These are phyloP conservation scores for Drosophila trapezifrons DNA, from an alignment of 1,140 invertebrate species.

Conservation along the genomic window DNA sequence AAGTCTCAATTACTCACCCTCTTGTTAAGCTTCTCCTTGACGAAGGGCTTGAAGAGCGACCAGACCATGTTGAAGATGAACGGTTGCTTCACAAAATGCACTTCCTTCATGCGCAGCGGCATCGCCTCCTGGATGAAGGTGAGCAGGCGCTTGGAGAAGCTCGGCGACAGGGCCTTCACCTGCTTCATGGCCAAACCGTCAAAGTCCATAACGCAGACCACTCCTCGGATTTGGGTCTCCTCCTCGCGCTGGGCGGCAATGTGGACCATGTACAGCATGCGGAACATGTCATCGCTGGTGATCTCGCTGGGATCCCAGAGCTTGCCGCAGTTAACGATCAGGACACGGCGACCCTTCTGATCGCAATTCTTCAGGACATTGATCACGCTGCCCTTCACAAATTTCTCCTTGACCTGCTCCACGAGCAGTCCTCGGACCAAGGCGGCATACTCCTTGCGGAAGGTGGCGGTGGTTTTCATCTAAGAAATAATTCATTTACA, in stretches of 20 bases:
- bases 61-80: constrained; percentile 95
- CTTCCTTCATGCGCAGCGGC: constrained; percentile 93
- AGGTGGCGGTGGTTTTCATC: constrained; percentile 90
- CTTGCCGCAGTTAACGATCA: constrained; percentile 82
- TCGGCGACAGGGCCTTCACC: constrained; percentile 88
- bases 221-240: constrained; percentile 89
- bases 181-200: constrained; percentile 90
- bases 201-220: constrained; percentile 92
- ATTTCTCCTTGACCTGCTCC: constrained; percentile 87
- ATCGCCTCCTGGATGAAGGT: constrained; percentile 94
- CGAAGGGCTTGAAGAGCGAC: constrained; percentile 94
- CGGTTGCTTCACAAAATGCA: constrained; percentile 95
- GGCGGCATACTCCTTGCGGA: constrained; percentile 88
- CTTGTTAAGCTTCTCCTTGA: constrained; percentile 92
- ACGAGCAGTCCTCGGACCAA: constrained; percentile 88
- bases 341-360: constrained; percentile 84
- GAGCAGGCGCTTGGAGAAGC: constrained; percentile 90
- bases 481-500: constrained; percentile 63
- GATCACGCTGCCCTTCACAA: constrained; percentile 89
- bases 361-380: constrained; percentile 90
- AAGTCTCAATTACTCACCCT: constrained; percentile 85
- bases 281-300: constrained; percentile 89
- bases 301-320: constrained; percentile 90
- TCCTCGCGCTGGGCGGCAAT: constrained; percentile 89
- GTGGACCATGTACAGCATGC: constrained; percentile 91